phyloP scores from a whole-genome alignment of 2,797 vertebrate genomes.

The Sardinella longiceps region DNA sequence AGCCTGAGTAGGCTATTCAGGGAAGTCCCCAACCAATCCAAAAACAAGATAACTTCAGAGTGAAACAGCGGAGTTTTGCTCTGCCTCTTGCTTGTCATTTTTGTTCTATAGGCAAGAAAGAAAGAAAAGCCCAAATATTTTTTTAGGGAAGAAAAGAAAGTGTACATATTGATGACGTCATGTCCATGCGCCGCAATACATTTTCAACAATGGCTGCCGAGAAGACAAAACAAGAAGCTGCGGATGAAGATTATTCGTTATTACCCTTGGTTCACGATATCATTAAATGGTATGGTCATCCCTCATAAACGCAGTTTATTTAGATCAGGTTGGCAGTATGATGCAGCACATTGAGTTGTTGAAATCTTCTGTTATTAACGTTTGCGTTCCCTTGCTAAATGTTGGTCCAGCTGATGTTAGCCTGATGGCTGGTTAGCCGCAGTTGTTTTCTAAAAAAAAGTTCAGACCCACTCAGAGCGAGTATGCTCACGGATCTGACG shows the following conservation, averaged over 20 bases:
- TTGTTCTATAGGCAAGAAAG: no score
- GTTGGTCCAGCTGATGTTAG: neutral
- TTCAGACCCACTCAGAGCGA: no score
- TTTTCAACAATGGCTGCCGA: conserved; percentile 39
- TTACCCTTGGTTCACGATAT: conserved; percentile 82
- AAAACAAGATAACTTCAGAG: no score
- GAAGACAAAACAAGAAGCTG: conserved; percentile 38
- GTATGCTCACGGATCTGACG: no score
- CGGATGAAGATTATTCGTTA: conserved; percentile 75
- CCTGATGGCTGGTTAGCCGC: neutral
- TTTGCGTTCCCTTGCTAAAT: neutral
- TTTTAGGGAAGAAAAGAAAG: neutral
- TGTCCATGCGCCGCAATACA: neutral
- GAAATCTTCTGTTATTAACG: neutral
- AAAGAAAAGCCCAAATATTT: no score
- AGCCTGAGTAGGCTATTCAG: no score
- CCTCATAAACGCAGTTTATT: neutral
- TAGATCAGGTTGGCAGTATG: neutral
- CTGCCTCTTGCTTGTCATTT: no score
- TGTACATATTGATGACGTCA: neutral
- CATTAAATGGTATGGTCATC: conserved; percentile 77
- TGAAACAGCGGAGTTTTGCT: no score
- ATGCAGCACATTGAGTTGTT: neutral
- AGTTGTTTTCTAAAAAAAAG: neutral
- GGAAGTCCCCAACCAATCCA: no score